Percentiles rank a stretch among this genome's conserved stretches.
Evolutionary conservation across 1,140 invertebrate species (phyloP).

Genomic region (Papilio machaon): DNA sequence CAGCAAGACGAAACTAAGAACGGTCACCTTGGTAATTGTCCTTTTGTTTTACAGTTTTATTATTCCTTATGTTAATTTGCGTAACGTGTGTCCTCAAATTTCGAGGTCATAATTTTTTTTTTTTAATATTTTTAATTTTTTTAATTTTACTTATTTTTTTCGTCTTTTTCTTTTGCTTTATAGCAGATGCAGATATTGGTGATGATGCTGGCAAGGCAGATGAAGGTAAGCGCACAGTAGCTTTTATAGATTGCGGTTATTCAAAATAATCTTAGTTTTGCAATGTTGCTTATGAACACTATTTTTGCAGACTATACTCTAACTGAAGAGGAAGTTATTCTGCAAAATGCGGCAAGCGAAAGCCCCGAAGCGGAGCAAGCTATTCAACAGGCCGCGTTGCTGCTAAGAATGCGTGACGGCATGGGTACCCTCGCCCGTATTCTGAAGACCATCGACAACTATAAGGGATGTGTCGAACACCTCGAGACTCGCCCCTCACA

Average conservation of each 20-base stretch:
- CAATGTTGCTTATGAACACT: constrained; percentile 25
- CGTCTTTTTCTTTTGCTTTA: constrained; percentile 65
- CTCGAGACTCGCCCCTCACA: constrained; percentile 94
- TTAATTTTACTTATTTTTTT: constrained; percentile 64
- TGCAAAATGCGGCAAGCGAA: constrained; percentile 90
- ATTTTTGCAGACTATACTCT: constrained; percentile 83
- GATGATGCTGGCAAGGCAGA: constrained; percentile 61
- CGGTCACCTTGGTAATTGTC: constrained; percentile 71
- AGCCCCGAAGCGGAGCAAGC: constrained; percentile 88
- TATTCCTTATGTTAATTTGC: constrained; percentile 51
- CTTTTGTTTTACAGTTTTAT: constrained; percentile 47
- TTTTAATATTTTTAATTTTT: no score
- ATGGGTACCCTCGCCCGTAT: constrained; percentile 93
- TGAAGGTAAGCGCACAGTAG: constrained; percentile 61
- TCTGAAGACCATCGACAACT: constrained; percentile 95
- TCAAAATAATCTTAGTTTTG: neutral
- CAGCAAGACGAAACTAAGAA: constrained; percentile 77
- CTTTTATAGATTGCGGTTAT: constrained; percentile 8
- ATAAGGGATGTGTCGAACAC: constrained; percentile 92
- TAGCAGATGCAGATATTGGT: constrained; percentile 68
- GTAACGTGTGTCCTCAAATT: neutral
- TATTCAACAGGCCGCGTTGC: constrained; percentile 88
- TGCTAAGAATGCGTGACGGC: constrained; percentile 93
- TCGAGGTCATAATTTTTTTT: constrained; percentile 54
- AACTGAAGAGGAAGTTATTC: constrained; percentile 94